Evolutionary conservation across 2,797 vertebrate species (phyloP).

Genomic region (Eurystomus glaucurus): DNA sequence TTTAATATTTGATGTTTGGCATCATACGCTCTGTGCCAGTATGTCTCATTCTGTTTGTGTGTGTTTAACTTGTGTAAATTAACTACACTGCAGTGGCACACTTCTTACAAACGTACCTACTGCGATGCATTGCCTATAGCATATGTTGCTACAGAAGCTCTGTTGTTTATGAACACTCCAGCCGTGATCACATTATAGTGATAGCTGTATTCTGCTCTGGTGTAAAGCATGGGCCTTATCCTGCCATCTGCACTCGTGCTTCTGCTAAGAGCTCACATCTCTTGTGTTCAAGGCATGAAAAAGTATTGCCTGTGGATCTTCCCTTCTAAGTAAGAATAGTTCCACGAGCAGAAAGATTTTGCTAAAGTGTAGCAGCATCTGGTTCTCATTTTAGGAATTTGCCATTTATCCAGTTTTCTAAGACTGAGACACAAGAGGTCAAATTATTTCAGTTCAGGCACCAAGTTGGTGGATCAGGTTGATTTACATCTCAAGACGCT

Average conservation of each 20-base stretch:
- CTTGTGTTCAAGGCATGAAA: not conserved
- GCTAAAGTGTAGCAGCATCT: slow-evolving; percentile 10
- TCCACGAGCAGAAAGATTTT: not conserved
- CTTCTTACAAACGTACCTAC: slow-evolving; percentile 6
- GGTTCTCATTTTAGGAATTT: slow-evolving; percentile 30
- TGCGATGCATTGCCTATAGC: not conserved
- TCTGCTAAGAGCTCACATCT: not conserved
- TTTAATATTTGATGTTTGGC: not conserved
- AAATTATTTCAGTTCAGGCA: slow-evolving; percentile 6
- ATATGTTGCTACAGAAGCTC: not conserved
- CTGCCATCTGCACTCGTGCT: not conserved
- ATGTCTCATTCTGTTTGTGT: not conserved
- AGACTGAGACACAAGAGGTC: not conserved
- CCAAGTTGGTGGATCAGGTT: not conserved
- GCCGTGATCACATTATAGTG: rapidly evolving
- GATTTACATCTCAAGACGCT: not conserved
- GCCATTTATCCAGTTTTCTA: not conserved
- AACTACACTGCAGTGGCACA: not conserved
- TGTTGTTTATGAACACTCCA: not conserved
- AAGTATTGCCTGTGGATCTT: not conserved
- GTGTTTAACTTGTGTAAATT: not conserved
- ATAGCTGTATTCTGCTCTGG: not conserved
- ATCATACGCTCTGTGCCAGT: not conserved
- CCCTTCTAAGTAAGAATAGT: not conserved
- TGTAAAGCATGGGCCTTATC: not conserved